A percentile compares a stretch with the other conserved stretches of the same genome.
Evolutionary conservation across 2,888 invertebrate species (phyloP).

Genomic region (Agriopis marginaria): DNA sequence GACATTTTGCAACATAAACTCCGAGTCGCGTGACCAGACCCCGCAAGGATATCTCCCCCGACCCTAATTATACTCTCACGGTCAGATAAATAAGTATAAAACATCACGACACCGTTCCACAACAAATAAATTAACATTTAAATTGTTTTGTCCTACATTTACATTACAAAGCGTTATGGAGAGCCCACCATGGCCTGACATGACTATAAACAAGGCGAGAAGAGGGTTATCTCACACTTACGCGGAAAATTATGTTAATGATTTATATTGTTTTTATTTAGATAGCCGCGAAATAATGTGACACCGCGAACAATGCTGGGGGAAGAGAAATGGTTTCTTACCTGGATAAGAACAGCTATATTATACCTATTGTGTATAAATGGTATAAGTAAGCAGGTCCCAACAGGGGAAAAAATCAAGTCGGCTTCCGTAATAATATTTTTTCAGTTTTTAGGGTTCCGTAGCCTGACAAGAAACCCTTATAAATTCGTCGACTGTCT

Average conservation of each 20-base stretch:
- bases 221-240: slow-evolving; percentile 53
- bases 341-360: slow-evolving; percentile 1
- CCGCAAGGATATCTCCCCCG: slow-evolving; percentile 19
- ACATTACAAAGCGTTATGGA: slow-evolving; percentile 73
- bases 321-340: slow-evolving; percentile 14
- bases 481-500: no score
- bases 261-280: slow-evolving; percentile 50
- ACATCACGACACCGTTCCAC: slow-evolving; percentile 42
- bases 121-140: slow-evolving; percentile 80
- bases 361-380: no score
- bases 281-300: slow-evolving; percentile 30
- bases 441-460: no score
- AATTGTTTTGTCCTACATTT: slow-evolving; percentile 77
- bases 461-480: no score
- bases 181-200: slow-evolving; percentile 43
- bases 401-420: no score
- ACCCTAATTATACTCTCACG: slow-evolving; percentile 39
- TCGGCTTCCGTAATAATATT: no score
- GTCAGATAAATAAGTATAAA: slow-evolving; percentile 39
- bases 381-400: no score
- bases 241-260: slow-evolving; percentile 51
- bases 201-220: slow-evolving; percentile 52
- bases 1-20: slow-evolving; percentile 1
- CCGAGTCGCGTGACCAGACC: slow-evolving; percentile 15
- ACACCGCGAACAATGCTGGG: slow-evolving; percentile 25